These are phyloP conservation scores for Oryzias woworae DNA, from an alignment of 2,113 vertebrate genomes.

Conservation along the genomic window DNA sequence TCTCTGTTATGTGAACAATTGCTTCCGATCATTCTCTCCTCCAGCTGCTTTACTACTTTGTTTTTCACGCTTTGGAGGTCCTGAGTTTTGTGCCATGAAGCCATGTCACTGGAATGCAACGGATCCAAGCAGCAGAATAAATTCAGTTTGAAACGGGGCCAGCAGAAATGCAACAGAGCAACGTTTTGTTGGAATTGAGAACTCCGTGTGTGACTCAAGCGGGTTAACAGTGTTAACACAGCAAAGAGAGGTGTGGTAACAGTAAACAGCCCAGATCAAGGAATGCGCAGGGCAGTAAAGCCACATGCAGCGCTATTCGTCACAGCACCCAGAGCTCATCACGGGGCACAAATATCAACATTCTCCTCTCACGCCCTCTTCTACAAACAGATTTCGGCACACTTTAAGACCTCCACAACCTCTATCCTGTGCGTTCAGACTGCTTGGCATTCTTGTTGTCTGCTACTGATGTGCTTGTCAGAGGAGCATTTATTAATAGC, in stretches of 20 bases:
- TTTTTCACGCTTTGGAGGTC: conserved; percentile 56
- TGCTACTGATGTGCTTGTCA: conserved; percentile 36
- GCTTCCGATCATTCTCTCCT: conserved; percentile 44
- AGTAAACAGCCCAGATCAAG: conserved; percentile 61
- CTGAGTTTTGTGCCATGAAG: conserved; percentile 56
- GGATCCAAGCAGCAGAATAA: conserved; percentile 26
- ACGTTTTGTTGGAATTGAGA: conserved; percentile 40
- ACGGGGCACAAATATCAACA: conserved; percentile 42
- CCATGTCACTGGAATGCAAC: conserved; percentile 58
- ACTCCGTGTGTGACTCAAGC: conserved; percentile 48
- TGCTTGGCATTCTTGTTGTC: conserved; percentile 27
- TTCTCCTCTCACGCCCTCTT: conserved; percentile 34
- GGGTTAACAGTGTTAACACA: conserved; percentile 30
- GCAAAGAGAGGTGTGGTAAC: conserved; percentile 56
- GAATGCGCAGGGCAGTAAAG: conserved; percentile 62
- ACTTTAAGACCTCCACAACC: conserved; percentile 28
- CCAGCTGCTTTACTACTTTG: conserved; percentile 65
- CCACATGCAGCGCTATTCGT: conserved; percentile 60
- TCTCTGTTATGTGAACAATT: conserved; percentile 54
- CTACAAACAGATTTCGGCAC: conserved; percentile 52
- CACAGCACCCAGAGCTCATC: conserved; percentile 48
- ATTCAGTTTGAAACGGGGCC: conserved; percentile 51
- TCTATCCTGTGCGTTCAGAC: conserved; percentile 28
- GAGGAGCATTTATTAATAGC: conserved; percentile 65
- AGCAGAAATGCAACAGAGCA: conserved; percentile 39